These are phyloP conservation scores for Chelonus insularis DNA, from an alignment of 1,140 invertebrate genomes.

Conservation along the genomic window DNA sequence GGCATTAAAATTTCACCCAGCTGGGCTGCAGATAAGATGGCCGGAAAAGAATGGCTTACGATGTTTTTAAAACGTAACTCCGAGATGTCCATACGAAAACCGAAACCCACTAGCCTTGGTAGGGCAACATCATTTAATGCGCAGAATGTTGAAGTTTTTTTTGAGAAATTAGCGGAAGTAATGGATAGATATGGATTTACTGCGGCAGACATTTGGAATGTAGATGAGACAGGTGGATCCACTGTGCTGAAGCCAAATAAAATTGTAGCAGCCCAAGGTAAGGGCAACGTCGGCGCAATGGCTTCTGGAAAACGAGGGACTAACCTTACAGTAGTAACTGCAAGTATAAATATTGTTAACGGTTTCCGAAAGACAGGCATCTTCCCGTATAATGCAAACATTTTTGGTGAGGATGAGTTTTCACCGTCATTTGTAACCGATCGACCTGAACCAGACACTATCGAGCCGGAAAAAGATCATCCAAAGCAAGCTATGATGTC, in stretches of 20 bases:
- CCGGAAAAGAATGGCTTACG: too few species aligned
- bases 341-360: slow-evolving; percentile 40
- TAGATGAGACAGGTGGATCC: slow-evolving; percentile 46
- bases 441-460: slow-evolving; percentile 9
- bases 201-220: slow-evolving; percentile 35
- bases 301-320: slow-evolving; percentile 42
- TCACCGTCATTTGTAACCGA: slow-evolving; percentile 44
- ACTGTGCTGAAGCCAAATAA: slow-evolving; percentile 45
- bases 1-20: too few species aligned
- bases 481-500: not conserved
- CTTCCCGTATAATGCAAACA: slow-evolving; percentile 43
- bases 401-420: slow-evolving; percentile 50
- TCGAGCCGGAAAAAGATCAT: not conserved
- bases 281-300: slow-evolving; percentile 40
- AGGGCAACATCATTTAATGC: slow-evolving; percentile 56
- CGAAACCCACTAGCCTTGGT: slow-evolving; percentile 52
- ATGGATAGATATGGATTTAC: slow-evolving; percentile 21
- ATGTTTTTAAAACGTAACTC: too few species aligned
- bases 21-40: too few species aligned
- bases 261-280: slow-evolving; percentile 37
- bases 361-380: slow-evolving; percentile 45
- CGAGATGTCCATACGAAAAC: slow-evolving; percentile 46
- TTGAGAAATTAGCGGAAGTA: slow-evolving; percentile 43
- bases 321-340: slow-evolving; percentile 36
- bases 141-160: slow-evolving; percentile 51